A percentile compares a stretch with the other conserved stretches of the same genome.
phyloP scores from a whole-genome alignment of 2,113 vertebrate genomes.

The Alectura lathami region DNA sequence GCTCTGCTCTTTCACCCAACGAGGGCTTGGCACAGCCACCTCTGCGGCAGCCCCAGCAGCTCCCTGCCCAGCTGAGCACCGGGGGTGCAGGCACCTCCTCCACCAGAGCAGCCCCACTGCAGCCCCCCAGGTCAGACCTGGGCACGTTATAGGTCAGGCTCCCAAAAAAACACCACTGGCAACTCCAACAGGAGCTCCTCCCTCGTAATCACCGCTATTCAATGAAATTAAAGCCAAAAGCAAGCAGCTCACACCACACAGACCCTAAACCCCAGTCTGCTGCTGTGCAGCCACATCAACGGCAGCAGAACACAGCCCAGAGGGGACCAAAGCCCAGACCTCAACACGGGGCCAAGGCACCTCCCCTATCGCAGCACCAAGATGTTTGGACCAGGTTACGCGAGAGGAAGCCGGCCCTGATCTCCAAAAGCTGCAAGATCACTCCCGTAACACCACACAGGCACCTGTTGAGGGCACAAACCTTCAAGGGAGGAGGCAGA shows the following conservation, averaged over 20 bases:
- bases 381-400: background rate
- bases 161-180: background rate
- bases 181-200: background rate
- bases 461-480: background rate
- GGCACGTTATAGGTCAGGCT: background rate
- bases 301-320: background rate
- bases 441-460: background rate
- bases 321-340: background rate
- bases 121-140: background rate
- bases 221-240: background rate
- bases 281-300: rapidly evolving
- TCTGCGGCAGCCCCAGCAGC: background rate
- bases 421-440: background rate
- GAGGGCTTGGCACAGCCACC: background rate
- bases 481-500: background rate
- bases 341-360: background rate
- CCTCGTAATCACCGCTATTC: background rate
- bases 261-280: rapidly evolving
- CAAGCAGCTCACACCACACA: background rate
- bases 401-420: background rate
- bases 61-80: background rate
- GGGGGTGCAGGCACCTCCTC: rapidly evolving
- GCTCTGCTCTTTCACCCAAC: background rate
- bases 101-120: background rate
- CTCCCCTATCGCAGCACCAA: background rate